Base-by-base conservation (phyloP, 2,888 invertebrate species). In the Drosophila putrida region DNA sequence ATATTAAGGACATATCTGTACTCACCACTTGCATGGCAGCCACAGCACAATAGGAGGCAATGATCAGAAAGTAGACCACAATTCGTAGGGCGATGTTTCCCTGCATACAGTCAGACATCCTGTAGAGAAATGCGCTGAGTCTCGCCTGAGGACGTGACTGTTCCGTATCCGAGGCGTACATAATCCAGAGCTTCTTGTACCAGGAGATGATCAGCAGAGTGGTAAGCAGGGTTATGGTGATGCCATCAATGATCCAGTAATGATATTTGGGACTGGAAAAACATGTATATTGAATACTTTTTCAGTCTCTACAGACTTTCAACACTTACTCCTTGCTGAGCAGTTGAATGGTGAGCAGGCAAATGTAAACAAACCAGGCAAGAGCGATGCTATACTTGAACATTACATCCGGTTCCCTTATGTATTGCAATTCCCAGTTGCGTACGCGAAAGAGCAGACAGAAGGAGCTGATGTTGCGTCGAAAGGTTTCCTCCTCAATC, bases 301-400 rank as follows among this genome's bases (percentile, higher is more conserved):
- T 6, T 15, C 13, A 10, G 9, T 20, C 2, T 6, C 0, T 4
- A 3, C 0, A 59, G 35, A 31, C 4, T 9, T 5, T 2, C 0
- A 0, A 1, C 0, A 82, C 90, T 88, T 68, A 92, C 93, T 90
- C 82, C 63, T 90, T 90, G 83, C 95, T 94, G 36, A 96, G 90
- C 61, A 94, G 93, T 84, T 96, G 95, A 47, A 96, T 94, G 9
- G 94, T 82, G 58, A 95, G 93, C 38, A 95, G 93, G 61, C 94
- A 94, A 11, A 95, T 67, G 44, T 95, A 92, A 15, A 96, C 93
- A 38, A 95, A 87, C 35, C 94, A 92, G 35, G 95, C 94, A 77
- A 94, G 94, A 0, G 95, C 92, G 33, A 96, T 93, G 89, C 96
- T 98, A 91, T 96, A 97, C 90, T 97, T 97, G 89, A 97, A 96